Conservation (phyloP, 2,797 vertebrate species). For the Mastacembelus armatus region DNA sequence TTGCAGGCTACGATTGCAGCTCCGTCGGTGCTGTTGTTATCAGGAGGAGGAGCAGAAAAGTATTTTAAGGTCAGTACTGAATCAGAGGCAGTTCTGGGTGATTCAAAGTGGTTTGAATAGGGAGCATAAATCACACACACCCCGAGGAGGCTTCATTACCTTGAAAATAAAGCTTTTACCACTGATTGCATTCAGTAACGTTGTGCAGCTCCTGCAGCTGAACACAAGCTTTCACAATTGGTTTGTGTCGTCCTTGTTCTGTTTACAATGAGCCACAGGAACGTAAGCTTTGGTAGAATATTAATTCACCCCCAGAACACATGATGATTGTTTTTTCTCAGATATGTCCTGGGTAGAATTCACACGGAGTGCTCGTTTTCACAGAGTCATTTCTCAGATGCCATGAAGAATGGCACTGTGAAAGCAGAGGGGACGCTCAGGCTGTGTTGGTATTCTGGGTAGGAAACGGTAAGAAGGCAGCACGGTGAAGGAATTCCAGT, state of each 20-base stretch:
- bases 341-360: constrained; percentile 49
- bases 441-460: constrained; percentile 33
- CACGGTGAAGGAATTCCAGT: constrained; percentile 35
- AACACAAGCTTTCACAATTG: constrained; percentile 23
- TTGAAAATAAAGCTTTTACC: constrained; percentile 77
- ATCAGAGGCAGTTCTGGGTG: constrained; percentile 61
- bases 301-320: constrained; percentile 19
- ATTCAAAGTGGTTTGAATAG: constrained; percentile 71
- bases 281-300: constrained; percentile 22
- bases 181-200: constrained; percentile 62
- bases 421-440: constrained; percentile 42
- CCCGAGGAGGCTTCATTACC: constrained; percentile 73
- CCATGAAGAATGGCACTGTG: constrained; percentile 31
- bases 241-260: constrained; percentile 52
- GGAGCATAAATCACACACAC: constrained; percentile 71
- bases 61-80: constrained; percentile 68
- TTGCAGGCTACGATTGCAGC: neutral
- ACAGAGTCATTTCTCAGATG: constrained; percentile 63
- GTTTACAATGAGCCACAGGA: constrained; percentile 36
- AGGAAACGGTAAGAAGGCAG: constrained; percentile 24
- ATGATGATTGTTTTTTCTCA: neutral
- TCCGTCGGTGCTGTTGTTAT: constrained; percentile 15
- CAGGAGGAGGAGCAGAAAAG: constrained; percentile 36
- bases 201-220: constrained; percentile 21
- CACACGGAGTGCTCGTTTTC: constrained; percentile 26